Percentiles rank a stretch among this genome's conserved stretches.
phyloP scores from a whole-genome alignment of 2,888 invertebrate species.

The Sphecodes monilicornis region DNA sequence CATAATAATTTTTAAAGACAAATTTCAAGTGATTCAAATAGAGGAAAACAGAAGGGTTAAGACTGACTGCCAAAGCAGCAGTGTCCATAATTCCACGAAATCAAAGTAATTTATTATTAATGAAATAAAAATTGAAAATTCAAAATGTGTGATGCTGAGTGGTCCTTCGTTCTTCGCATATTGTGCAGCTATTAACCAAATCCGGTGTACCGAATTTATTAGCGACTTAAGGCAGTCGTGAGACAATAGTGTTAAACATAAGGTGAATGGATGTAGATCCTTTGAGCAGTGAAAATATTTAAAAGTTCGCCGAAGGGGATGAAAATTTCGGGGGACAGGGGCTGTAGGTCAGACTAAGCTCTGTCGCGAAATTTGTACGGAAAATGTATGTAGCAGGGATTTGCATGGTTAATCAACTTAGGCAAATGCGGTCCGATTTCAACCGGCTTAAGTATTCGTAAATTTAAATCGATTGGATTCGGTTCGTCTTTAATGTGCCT shows the following conservation, averaged over 20 bases:
- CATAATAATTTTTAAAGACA: neutral
- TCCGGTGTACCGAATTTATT: too few species aligned
- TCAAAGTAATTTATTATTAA: too few species aligned
- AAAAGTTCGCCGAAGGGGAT: neutral
- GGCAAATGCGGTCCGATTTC: conserved; percentile 31
- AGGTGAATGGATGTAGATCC: neutral
- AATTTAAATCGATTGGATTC: conserved; percentile 6
- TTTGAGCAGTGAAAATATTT: neutral
- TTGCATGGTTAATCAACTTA: conserved; percentile 37
- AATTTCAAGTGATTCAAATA: neutral
- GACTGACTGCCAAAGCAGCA: too few species aligned
- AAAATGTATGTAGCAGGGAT: conserved; percentile 8
- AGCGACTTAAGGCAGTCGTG: too few species aligned
- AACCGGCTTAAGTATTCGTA: conserved; percentile 1
- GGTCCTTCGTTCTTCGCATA: too few species aligned
- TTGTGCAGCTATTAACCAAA: too few species aligned
- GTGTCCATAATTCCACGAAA: too few species aligned
- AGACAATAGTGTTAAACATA: too few species aligned
- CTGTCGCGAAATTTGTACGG: neutral
- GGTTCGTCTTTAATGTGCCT: neutral
- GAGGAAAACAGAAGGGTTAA: neutral
- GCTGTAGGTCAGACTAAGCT: neutral
- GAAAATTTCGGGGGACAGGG: neutral
- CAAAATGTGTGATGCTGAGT: too few species aligned
- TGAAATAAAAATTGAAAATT: too few species aligned